phyloP scores from a whole-genome alignment of 2,113 vertebrate species.

The Corythaeola cristata region DNA sequence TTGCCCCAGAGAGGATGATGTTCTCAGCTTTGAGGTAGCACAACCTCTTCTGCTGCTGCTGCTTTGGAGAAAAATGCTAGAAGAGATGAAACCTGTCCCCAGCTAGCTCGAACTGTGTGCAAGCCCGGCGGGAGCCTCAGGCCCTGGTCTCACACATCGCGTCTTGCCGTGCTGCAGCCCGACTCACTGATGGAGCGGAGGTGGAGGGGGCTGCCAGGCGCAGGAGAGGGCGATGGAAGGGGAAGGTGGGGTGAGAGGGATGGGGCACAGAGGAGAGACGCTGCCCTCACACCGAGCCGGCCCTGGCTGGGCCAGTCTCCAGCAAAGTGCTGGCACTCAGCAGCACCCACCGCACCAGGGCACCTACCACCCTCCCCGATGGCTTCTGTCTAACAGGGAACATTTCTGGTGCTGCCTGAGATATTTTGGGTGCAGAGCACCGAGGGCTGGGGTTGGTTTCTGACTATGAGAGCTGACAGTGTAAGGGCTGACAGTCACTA shows the following conservation, averaged over 20 bases:
- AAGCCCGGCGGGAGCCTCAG: no score
- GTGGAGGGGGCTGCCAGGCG: background rate
- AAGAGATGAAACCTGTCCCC: background rate
- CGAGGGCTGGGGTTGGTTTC: background rate
- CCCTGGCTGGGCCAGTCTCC: no score
- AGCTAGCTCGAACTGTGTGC: accelerated
- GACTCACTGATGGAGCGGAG: background rate
- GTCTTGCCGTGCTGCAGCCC: background rate
- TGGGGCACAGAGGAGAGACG: background rate
- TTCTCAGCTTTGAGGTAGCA: background rate
- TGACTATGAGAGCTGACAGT: background rate
- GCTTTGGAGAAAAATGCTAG: accelerated
- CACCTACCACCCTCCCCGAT: background rate
- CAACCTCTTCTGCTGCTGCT: background rate
- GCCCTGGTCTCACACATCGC: background rate
- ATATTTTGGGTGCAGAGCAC: background rate
- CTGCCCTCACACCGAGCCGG: background rate
- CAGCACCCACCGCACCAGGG: background rate
- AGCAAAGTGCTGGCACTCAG: background rate
- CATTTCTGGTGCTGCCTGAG: background rate
- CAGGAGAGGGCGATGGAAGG: no score
- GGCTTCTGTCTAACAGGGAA: background rate
- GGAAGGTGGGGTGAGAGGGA: no score
- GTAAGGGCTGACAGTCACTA: background rate
- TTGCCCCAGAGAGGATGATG: background rate